Conservation (phyloP, 92 coral and sea anemone genomes). For the Diadumene lineata region DNA sequence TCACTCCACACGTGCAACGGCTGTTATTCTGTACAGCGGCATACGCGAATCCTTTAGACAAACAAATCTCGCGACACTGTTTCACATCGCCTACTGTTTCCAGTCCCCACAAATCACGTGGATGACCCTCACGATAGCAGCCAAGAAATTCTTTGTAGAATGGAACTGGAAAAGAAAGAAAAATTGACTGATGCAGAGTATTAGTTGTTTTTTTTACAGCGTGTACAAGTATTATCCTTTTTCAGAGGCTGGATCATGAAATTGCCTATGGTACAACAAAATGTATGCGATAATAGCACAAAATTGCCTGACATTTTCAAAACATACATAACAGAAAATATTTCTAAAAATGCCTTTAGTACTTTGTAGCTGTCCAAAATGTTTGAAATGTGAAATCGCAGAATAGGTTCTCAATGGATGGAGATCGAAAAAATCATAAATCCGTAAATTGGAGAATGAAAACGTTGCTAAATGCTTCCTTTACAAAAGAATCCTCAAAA, state of each 20-base stretch:
- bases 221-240: not conserved
- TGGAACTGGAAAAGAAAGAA: conserved; percentile 1
- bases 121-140: conserved; percentile 10
- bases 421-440: too few relatives aligned
- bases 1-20: conserved; percentile 26
- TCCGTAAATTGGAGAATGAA: too few relatives aligned
- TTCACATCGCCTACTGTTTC: not conserved
- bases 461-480: too few relatives aligned
- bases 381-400: too few relatives aligned
- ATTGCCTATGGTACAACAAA: not conserved
- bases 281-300: not conserved
- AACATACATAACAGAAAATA: not conserved
- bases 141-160: not conserved
- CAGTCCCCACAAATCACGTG: conserved; percentile 28
- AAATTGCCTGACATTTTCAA: not conserved
- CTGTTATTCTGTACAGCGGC: conserved; percentile 28
- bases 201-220: not conserved
- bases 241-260: not conserved
- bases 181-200: not conserved
- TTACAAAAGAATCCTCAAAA: conserved; percentile 13
- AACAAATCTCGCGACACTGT: conserved; percentile 5
- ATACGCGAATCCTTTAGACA: conserved; percentile 14
- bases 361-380: too few relatives aligned
- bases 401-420: too few relatives aligned
- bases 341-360: too few relatives aligned